A percentile compares a stretch with the other conserved stretches of the same genome.
Evolutionary conservation across 2,113 vertebrate species (phyloP).

Genomic region (Neolamprologus brichardi): DNA sequence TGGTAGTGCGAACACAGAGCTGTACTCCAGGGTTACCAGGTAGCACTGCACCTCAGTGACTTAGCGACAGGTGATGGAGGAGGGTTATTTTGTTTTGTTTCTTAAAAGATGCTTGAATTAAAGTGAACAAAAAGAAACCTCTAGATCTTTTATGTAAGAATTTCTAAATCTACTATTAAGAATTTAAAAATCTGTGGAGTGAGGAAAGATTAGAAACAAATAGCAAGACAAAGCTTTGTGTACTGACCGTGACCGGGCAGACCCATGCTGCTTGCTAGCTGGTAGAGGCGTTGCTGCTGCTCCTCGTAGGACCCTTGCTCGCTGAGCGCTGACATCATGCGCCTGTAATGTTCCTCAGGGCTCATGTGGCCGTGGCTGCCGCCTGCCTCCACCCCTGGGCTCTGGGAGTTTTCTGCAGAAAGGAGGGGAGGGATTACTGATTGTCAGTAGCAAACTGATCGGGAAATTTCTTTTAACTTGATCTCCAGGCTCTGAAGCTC

Average conservation of each 20-base stretch:
- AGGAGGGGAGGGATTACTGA: not conserved
- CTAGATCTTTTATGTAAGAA: not conserved
- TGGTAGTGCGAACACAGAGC: constrained; percentile 12
- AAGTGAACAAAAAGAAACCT: not conserved
- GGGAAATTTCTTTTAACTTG: not conserved
- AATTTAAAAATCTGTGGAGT: not conserved
- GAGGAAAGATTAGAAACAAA: not conserved
- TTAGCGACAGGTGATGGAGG: constrained; percentile 33
- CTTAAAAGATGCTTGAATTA: not conserved
- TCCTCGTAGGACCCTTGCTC: constrained; percentile 88
- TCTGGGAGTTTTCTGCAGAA: constrained; percentile 80
- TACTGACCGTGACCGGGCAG: constrained; percentile 83
- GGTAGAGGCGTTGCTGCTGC: constrained; percentile 91
- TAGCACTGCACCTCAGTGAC: constrained; percentile 4
- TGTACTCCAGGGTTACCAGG: constrained; percentile 18
- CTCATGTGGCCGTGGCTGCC: constrained; percentile 85
- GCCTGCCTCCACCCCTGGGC: constrained; percentile 79
- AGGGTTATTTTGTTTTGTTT: not conserved
- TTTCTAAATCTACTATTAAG: not conserved
- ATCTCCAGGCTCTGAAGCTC: not conserved
- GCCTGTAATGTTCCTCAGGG: constrained; percentile 92
- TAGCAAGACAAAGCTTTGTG: not conserved
- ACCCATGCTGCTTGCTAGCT: constrained; percentile 89
- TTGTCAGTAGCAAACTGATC: not conserved
- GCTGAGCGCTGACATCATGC: constrained; percentile 89